Conservation (phyloP, 2,113 vertebrate genomes). For the Scolopax mira region DNA sequence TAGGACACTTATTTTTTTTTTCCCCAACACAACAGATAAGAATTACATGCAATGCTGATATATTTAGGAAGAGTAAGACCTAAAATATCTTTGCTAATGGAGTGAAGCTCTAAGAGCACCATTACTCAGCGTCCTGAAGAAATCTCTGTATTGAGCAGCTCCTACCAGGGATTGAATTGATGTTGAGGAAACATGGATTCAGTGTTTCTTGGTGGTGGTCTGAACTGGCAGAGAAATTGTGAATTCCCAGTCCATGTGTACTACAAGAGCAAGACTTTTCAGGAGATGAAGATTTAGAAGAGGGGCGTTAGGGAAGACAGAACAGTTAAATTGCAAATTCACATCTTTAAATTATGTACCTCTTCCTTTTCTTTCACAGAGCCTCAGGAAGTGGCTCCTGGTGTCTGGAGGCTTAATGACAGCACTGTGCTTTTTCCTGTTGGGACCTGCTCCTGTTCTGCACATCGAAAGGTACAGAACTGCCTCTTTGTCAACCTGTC, state of each 20-base stretch:
- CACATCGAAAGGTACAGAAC: conserved; percentile 81
- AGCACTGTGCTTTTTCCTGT: conserved; percentile 79
- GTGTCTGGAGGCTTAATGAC: conserved; percentile 78
- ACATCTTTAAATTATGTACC: not conserved
- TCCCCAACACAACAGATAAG: not conserved
- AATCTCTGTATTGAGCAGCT: not conserved
- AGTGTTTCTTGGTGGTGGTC: not conserved
- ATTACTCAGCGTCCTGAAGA: not conserved
- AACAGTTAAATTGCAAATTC: not conserved
- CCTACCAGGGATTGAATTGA: not conserved
- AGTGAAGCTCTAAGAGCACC: not conserved
- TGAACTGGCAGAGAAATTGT: not conserved
- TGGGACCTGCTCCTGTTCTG: conserved; percentile 88
- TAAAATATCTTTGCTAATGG: not conserved
- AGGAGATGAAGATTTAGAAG: not conserved
- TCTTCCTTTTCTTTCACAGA: conserved; percentile 57
- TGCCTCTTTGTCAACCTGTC: not conserved
- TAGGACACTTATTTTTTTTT: not conserved
- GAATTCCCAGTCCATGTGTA: not conserved
- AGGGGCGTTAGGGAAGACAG: not conserved
- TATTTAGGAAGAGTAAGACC: not conserved
- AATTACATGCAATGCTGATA: not conserved
- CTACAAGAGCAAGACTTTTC: not conserved
- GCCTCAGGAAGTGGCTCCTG: conserved; percentile 82
- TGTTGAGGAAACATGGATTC: not conserved